Evolutionary conservation across 2,113 vertebrate species (phyloP).

Genomic region (Hippocampus mohnikei): DNA sequence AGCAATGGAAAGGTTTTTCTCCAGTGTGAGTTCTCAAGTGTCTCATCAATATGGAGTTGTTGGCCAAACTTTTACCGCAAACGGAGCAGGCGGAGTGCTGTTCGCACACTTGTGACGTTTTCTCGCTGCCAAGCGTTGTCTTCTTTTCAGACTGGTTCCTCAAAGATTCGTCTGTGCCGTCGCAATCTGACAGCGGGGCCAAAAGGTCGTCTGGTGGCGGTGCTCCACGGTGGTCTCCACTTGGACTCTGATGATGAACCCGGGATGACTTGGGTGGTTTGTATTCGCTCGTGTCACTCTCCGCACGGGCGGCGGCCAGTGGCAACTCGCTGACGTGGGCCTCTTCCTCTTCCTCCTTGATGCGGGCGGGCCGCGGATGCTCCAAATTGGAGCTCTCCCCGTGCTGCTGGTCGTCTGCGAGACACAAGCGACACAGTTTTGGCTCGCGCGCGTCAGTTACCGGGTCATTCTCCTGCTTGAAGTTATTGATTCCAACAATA

Average conservation of each 20-base stretch:
- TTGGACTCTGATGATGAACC: neutral
- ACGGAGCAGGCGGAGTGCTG: neutral
- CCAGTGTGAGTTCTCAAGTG: neutral
- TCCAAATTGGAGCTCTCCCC: neutral
- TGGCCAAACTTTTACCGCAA: neutral
- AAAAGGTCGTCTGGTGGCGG: neutral
- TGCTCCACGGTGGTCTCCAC: neutral
- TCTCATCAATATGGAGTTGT: neutral
- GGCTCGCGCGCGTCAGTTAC: no score
- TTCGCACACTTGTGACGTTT: neutral
- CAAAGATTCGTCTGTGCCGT: neutral
- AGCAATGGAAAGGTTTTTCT: slow-evolving; percentile 1
- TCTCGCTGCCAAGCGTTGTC: neutral
- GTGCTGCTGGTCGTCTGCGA: no score
- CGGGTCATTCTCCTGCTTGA: no score
- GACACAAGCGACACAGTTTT: no score
- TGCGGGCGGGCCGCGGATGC: neutral
- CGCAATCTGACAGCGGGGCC: neutral
- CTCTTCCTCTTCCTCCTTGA: neutral
- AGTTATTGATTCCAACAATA: no score
- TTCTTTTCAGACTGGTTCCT: neutral
- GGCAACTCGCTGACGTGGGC: neutral
- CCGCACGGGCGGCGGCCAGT: neutral
- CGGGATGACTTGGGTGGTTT: neutral
- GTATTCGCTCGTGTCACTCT: neutral